phyloP scores from a whole-genome alignment of 2,113 vertebrate species.

The Salvelinus fontinalis region DNA sequence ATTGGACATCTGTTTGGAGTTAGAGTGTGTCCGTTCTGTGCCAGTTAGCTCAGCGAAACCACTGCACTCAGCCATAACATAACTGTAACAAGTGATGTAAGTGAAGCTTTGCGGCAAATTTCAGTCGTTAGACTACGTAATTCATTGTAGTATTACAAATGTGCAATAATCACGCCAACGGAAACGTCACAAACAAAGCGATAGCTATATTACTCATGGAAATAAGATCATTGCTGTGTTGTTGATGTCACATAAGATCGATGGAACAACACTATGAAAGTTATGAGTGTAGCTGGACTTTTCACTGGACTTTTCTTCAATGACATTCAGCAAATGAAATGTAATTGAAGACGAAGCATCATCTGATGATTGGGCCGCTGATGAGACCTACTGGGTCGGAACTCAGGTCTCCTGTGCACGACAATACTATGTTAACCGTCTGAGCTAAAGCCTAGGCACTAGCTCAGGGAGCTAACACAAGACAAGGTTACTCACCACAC shows the following conservation, averaged over 20 bases:
- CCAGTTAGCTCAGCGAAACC: constrained; percentile 48
- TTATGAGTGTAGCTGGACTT: too few relatives aligned
- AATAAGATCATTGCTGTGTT: too few relatives aligned
- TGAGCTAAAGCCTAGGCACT: background rate
- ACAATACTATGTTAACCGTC: too few relatives aligned
- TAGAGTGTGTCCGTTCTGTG: constrained; percentile 34
- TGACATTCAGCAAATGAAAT: too few relatives aligned
- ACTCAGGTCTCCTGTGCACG: too few relatives aligned
- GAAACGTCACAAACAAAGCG: background rate
- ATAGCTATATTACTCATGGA: too few relatives aligned
- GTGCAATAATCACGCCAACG: background rate
- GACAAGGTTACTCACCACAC: background rate
- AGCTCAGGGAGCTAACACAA: background rate
- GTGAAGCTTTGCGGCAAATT: constrained; percentile 19
- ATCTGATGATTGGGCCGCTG: too few relatives aligned
- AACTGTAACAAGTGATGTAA: constrained; percentile 28
- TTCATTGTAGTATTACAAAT: background rate
- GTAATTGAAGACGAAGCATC: too few relatives aligned
- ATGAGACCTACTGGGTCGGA: too few relatives aligned
- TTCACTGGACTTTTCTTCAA: too few relatives aligned
- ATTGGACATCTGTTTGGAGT: constrained; percentile 59
- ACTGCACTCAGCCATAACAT: background rate
- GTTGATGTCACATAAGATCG: too few relatives aligned
- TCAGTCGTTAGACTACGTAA: background rate
- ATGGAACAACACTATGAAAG: too few relatives aligned